Evolutionary conservation across 2,888 invertebrate species (phyloP), one percentile per base, ranked within the genome.

Genomic region (Microplitis deprimator): DNA sequence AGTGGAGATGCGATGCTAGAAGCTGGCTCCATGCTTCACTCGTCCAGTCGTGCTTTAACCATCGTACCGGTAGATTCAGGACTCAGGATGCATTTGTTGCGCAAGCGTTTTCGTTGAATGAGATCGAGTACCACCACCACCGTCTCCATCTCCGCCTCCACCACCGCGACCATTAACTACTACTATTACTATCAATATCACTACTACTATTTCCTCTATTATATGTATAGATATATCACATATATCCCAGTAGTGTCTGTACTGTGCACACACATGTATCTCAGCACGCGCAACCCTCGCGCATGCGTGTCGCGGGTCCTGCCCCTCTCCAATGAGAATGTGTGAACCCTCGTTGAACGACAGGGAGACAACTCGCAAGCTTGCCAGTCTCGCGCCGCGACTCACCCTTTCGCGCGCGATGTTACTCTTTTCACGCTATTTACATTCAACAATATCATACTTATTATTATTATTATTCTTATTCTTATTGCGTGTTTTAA

Each of bases 371-470:
- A 40, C 64, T 61, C 29, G 72, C 61, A 60, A 59, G 65, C 65
- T 65, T 65, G 29, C 29, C 65, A 65, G 72, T 76, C 72, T 76
- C 68, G 76, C 72, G 72, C 65, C 67, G 76, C 65, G 76, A 72
- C 72, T 68, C 72, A 76, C 76, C 76, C 76, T 65, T 65, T 65
- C 65, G 65, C 65, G 65, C 65, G 65, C 65, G 65, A 65, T 65
- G 65, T 65, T 8, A 38, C 65, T 65, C 65, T 65, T 29, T 65
- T 65, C 50, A 29, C 20, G 13, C 65, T 65, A 65, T 65, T 65
- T 65, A 29, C 20, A 65, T 29, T 5, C 20, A 50, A 50, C 10
- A 50, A 50, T 50, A 50, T 50, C 8, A 50, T 50, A 50, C 4
- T 50, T 50, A 50, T 50, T 20, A 20, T 20, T 20, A 20, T 20